Percentiles rank a stretch among this genome's conserved stretches.
Evolutionary conservation across 2,113 vertebrate species (phyloP).

Genomic region (Xenopus laevis): DNA sequence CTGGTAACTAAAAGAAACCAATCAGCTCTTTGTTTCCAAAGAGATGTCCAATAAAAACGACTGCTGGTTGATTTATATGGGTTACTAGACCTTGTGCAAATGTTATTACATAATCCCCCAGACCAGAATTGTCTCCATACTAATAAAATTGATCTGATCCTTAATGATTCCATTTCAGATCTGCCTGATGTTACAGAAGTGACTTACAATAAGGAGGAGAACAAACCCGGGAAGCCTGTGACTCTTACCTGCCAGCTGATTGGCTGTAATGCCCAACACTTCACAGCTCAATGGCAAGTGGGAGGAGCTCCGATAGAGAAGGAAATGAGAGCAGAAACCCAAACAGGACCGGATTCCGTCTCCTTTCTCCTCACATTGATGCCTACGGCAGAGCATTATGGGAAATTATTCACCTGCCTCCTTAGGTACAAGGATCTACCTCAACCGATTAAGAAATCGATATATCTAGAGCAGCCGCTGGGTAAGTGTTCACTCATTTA

Average conservation of each 20-base stretch:
- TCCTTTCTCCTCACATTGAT: too few species aligned
- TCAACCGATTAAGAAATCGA: too few species aligned
- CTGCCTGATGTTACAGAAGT: not conserved
- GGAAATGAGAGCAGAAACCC: not conserved
- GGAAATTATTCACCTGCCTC: too few species aligned
- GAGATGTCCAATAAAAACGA: not conserved
- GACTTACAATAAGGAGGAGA: not conserved
- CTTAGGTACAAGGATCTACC: too few species aligned
- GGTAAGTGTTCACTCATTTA: too few species aligned
- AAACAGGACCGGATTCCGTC: too few species aligned
- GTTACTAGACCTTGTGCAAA: not conserved
- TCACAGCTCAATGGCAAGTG: not conserved
- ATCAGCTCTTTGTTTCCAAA: not conserved
- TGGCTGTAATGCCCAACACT: not conserved
- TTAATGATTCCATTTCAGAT: not conserved
- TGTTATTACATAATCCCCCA: not conserved
- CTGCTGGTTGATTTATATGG: not conserved
- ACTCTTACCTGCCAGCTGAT: not conserved
- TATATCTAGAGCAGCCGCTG: too few species aligned
- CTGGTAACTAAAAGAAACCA: not conserved
- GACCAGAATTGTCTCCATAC: not conserved
- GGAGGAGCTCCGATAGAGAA: not conserved
- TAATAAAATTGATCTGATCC: not conserved
- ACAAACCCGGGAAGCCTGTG: not conserved
- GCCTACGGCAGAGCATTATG: too few species aligned